A percentile compares a stretch with the other conserved stretches of the same genome.
These are phyloP conservation scores for Microvelia longipes DNA, from an alignment of 1,140 invertebrate genomes.

Conservation along the genomic window DNA sequence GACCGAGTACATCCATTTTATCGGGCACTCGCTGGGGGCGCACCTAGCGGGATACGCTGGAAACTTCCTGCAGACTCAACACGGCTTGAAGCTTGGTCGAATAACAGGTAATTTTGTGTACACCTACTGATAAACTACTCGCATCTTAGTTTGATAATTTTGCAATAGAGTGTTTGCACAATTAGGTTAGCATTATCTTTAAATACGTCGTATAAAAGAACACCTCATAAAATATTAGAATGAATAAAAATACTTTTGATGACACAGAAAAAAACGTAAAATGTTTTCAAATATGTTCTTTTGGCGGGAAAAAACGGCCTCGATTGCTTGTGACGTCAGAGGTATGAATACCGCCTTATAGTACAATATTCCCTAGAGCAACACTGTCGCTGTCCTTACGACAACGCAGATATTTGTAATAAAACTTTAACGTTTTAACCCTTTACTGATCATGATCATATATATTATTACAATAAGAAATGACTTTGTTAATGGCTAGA, in stretches of 20 bases:
- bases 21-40: slow-evolving; percentile 78
- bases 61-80: slow-evolving; percentile 45
- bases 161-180: not conserved
- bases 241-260: not conserved
- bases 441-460: no score
- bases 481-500: no score
- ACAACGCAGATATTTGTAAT: no score
- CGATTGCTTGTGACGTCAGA: no score
- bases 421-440: no score
- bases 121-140: not conserved
- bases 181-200: not conserved
- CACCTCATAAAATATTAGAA: not conserved
- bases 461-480: no score
- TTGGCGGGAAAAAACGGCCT: not conserved
- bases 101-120: slow-evolving; percentile 36
- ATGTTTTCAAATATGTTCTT: no score
- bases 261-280: not conserved
- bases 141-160: not conserved
- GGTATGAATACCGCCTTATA: no score
- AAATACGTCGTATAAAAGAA: not conserved
- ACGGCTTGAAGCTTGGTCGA: slow-evolving; percentile 45
- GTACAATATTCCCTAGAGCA: no score
- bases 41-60: slow-evolving; percentile 75
- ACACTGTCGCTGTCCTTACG: no score
- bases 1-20: slow-evolving; percentile 46